Evolutionary conservation across 2,797 vertebrate species (phyloP).

Genomic region (Gobio occitaniae): DNA sequence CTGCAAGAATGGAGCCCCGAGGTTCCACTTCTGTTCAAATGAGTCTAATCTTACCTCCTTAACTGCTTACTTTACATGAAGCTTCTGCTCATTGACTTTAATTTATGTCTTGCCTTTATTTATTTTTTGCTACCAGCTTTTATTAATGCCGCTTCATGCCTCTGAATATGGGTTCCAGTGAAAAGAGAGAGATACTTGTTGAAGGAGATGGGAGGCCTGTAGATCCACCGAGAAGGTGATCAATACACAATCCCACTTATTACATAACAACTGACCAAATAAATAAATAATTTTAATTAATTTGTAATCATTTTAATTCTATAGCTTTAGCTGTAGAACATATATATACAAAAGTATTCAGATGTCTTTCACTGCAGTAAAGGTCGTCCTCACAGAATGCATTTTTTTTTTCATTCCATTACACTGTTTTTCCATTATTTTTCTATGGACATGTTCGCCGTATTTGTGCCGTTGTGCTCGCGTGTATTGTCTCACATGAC

Average conservation of each 20-base stretch:
- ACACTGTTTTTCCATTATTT: too few species aligned
- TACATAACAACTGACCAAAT: not conserved
- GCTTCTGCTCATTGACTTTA: constrained; percentile 46
- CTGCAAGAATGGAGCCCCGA: constrained; percentile 47
- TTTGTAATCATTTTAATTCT: not conserved
- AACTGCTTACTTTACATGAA: constrained; percentile 52
- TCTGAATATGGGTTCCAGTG: constrained; percentile 9
- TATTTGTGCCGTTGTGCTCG: too few species aligned
- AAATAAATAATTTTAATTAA: not conserved
- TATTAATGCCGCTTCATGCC: constrained; percentile 5
- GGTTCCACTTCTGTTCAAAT: constrained; percentile 56
- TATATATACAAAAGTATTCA: not conserved
- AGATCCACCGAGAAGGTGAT: not conserved
- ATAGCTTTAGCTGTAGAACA: not conserved
- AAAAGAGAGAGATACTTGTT: not conserved
- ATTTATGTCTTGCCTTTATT: constrained; percentile 45
- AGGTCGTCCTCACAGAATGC: too few species aligned
- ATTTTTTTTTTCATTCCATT: too few species aligned
- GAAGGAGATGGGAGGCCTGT: not conserved
- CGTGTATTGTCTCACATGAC: too few species aligned
- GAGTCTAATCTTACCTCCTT: constrained; percentile 50
- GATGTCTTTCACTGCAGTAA: not conserved
- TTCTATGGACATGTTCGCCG: too few species aligned
- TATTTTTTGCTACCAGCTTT: not conserved
- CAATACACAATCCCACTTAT: not conserved